A percentile compares a stretch with the other conserved stretches of the same genome.
Conservation (phyloP, 2,797 vertebrate genomes). For the Cyclura pinguis region DNA sequence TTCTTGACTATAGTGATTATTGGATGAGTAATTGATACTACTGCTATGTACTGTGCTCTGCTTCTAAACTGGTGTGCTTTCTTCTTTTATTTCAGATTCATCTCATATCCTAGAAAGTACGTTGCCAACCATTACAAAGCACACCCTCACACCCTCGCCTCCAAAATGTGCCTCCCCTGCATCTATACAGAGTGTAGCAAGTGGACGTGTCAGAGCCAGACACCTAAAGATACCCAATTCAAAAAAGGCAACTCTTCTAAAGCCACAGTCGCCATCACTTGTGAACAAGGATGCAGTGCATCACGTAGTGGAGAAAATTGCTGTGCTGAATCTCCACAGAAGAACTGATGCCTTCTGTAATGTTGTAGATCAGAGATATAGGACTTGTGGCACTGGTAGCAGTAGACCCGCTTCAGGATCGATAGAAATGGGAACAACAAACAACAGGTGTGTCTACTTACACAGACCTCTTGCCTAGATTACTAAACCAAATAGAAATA, state of each 20-base stretch:
- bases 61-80: slow-evolving; percentile 3
- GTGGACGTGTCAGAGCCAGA: slow-evolving; percentile 66
- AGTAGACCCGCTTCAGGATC: slow-evolving; percentile 61
- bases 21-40: not conserved
- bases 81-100: slow-evolving; percentile 62
- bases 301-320: slow-evolving; percentile 34
- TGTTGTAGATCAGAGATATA: not conserved
- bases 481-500: slow-evolving; percentile 9
- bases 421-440: slow-evolving; percentile 31
- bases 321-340: slow-evolving; percentile 40
- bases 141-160: slow-evolving; percentile 68
- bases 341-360: not conserved
- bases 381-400: slow-evolving; percentile 22
- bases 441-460: slow-evolving; percentile 57
- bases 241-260: slow-evolving; percentile 42
- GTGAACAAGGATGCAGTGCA: slow-evolving; percentile 27
- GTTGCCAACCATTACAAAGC: not conserved
- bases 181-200: slow-evolving; percentile 36
- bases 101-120: slow-evolving; percentile 22
- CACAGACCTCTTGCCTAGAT: not conserved
- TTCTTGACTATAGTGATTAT: not conserved
- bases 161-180: slow-evolving; percentile 79
- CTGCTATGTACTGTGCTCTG: not conserved
- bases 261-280: not conserved
- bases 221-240: slow-evolving; percentile 67